phyloP scores from a whole-genome alignment of 2,113 vertebrate genomes.

The Oryzias curvinotus region DNA sequence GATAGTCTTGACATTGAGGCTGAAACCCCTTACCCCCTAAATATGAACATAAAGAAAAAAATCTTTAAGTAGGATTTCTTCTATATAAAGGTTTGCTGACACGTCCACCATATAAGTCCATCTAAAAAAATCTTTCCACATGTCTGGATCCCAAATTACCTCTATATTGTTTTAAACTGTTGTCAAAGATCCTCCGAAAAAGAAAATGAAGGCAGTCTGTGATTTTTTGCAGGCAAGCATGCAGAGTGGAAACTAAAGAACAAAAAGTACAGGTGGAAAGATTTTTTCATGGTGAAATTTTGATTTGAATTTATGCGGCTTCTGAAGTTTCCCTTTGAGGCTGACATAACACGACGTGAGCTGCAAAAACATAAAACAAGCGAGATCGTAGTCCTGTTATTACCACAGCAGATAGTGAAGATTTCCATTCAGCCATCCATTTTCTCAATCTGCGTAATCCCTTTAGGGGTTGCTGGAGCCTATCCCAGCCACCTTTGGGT shows the following conservation, averaged over 20 bases:
- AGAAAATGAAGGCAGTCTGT: neutral
- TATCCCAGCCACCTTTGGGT: too few relatives aligned
- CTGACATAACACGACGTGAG: neutral
- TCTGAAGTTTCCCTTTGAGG: constrained; percentile 4
- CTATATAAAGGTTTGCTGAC: too few relatives aligned
- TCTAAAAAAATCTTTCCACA: neutral
- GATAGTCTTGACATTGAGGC: too few relatives aligned
- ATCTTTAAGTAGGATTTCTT: too few relatives aligned
- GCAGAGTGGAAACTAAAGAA: constrained; percentile 7
- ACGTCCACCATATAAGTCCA: too few relatives aligned
- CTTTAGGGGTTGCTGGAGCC: too few relatives aligned
- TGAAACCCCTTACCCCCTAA: too few relatives aligned
- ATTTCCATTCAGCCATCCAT: neutral
- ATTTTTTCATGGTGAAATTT: constrained; percentile 1
- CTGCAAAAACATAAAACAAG: neutral
- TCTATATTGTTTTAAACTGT: neutral
- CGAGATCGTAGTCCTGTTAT: neutral
- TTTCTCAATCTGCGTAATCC: neutral
- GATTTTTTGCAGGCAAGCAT: neutral
- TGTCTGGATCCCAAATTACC: neutral
- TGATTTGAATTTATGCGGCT: constrained; percentile 2
- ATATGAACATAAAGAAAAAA: too few relatives aligned
- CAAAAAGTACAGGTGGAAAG: constrained; percentile 15
- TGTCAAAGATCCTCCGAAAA: neutral
- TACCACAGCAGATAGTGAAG: neutral